A percentile compares a stretch with the other conserved stretches of the same genome.
These are phyloP conservation scores for Holothuria leucospilota DNA, from an alignment of 53 echinoderm and acorn worm genomes.

Conservation along the genomic window DNA sequence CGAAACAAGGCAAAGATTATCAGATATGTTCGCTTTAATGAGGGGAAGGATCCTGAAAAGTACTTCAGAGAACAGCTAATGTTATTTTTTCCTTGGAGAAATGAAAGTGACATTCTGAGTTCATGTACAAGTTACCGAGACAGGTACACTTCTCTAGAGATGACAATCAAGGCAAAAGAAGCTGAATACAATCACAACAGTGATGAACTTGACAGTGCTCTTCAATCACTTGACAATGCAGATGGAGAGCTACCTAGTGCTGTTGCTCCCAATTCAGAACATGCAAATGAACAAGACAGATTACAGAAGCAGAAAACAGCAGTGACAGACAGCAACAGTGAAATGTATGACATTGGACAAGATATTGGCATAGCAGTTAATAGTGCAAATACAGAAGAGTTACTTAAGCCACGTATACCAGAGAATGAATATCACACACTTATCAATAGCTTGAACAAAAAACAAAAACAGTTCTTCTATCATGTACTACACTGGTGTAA, in stretches of 20 bases:
- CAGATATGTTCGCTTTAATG: neutral
- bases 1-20: neutral
- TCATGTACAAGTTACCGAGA: neutral
- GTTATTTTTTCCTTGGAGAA: neutral
- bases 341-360: no score
- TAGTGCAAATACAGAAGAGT: slow-evolving; percentile 27
- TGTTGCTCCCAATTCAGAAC: slow-evolving; percentile 29
- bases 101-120: neutral
- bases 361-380: slow-evolving; percentile 60
- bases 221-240: neutral
- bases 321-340: neutral
- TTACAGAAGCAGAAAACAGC: neutral
- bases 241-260: neutral
- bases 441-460: slow-evolving; percentile 54
- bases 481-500: slow-evolving; percentile 57
- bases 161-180: neutral
- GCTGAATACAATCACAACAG: slow-evolving; percentile 16
- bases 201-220: neutral
- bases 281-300: slow-evolving; percentile 9
- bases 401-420: slow-evolving; percentile 42
- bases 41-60: neutral
- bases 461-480: slow-evolving; percentile 64
- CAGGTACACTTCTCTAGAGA: neutral
- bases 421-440: slow-evolving; percentile 52
- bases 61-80: neutral